Base-by-base conservation (phyloP, 2,797 vertebrate species). In the Leptoclinus maculatus region DNA sequence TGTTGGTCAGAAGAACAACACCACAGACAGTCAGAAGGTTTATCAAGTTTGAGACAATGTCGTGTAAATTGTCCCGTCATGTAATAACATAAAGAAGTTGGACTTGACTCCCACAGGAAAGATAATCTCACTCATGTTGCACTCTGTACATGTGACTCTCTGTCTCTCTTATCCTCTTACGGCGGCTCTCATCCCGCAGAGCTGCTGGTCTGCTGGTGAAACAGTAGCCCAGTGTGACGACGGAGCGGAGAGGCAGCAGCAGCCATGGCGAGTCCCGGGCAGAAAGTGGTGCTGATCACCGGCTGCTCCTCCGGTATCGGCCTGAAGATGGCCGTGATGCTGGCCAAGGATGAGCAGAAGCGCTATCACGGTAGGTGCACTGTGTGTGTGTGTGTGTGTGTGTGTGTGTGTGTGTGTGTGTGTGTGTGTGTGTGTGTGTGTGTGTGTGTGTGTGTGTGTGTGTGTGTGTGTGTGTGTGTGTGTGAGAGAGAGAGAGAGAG, bases 291-390 rank as follows among this genome's bases (percentile, higher is more conserved):
- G 41, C 95, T 97, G 66, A 95, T 97, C 88, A 97, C 96, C 39
- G 96, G 97, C 77, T 97, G 97, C 82, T 97, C 96, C 69, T 97
- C 97, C 0, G 96, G 97, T 4, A 97, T 97, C 80, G 97, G 97
- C 49, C 83, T 97, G 75, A 93, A 94, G 43, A 94, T 97, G 87
- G 96, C 97, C 3, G 94, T 95, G 83, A 95, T 94, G 91, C 89
- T 97, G 93, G 96, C 96, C 58, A 94, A 93, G 29, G 96, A 97
- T 78, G 89, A 95, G 14, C 90, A 95, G 87, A 91, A 94, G 89
- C 95, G 96, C 60, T 97, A 96, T 73, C 93, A 96, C 71, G 96
- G 96, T 97, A 90, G 82, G 71, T 25, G 38, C 19, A 14, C 23
- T 32, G 11, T 32, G 39, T 43, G 13, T 51, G 21, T 47, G 25